Evolutionary conservation across 2,113 vertebrate genomes (phyloP), one percentile per base, ranked within the genome.

Genomic region (human): DNA sequence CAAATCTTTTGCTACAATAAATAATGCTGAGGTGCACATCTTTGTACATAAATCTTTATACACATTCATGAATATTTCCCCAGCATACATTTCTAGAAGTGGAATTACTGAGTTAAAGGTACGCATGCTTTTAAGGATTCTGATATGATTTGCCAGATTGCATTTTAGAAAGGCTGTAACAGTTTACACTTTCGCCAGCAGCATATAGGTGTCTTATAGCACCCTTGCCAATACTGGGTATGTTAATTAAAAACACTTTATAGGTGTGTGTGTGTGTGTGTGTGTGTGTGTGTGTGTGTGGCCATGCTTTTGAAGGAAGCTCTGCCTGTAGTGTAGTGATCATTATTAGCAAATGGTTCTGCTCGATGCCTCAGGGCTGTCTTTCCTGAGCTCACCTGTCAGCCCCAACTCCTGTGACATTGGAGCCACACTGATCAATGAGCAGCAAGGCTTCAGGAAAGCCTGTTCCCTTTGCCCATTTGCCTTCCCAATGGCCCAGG

Each of bases 21-120:
- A 96, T 94, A 94, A 80, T 57, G 48, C 76, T 78, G 59, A 35
- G 38, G 13, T 55, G 43, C 50, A 57, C 55, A 57, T 95, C 87
- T 96, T 90, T 38, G 17, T 66, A n/a, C 86, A 92, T 97, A 91
- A 96, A 96, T 97, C 92, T 88, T 93, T 16, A 87, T 72, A 76
- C 79, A 73, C 90, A 48, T 73, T 87, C 90, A 90, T 93, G 84
- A 91, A 83, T 93, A 87, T 96, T 96, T 92, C 87, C 45, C 35
- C 43, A 79, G 66, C 45, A 59, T 94, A 84, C 43, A 90, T 97
- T 92, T 94, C 92, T 73, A 45, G 66, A 43, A 92, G 50, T 61
- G 78, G 66, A 92, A 59, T 93, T 52, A 61, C 90, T 80, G 73
- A 92, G 64, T 92, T 96, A 72, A 90, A 94, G 57, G 17, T 43